These are phyloP conservation scores for Dione juno DNA, from an alignment of 2,888 invertebrate species.

Conservation along the genomic window DNA sequence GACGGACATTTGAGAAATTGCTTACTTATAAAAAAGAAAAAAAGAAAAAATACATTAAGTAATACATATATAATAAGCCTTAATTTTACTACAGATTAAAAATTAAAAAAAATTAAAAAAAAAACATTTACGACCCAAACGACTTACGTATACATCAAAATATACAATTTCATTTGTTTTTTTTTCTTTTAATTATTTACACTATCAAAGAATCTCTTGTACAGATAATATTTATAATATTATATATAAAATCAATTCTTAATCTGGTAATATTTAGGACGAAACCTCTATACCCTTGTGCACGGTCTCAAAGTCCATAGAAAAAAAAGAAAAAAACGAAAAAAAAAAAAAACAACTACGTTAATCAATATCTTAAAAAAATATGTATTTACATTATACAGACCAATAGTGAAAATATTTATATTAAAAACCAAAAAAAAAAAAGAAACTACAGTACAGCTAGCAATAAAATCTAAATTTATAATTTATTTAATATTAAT, in stretches of 20 bases:
- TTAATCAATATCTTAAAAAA: no score
- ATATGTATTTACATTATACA: not conserved
- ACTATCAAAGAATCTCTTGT: not conserved
- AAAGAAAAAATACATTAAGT: not conserved
- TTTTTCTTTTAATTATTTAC: slow-evolving; percentile 8
- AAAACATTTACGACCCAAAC: slow-evolving; percentile 12
- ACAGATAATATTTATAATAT: slow-evolving; percentile 4
- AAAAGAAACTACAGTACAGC: no score
- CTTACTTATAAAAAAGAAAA: not conserved
- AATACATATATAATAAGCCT: not conserved
- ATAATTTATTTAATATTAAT: no score
- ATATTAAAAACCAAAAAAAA: no score
- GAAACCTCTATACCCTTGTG: slow-evolving; percentile 22
- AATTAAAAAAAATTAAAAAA: not conserved
- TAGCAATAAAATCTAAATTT: no score
- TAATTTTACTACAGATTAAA: not conserved
- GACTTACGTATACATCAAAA: not conserved
- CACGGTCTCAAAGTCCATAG: slow-evolving; percentile 2
- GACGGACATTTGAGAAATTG: slow-evolving; percentile 12
- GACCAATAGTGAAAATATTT: no score
- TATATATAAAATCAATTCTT: not conserved
- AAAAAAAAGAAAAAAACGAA: not conserved
- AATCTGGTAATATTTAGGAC: slow-evolving; percentile 8
- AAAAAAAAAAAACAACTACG: not conserved
- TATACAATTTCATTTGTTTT: no score